These are phyloP conservation scores for Oscheius sp. DNA, from an alignment of 2,888 invertebrate genomes.

Conservation along the genomic window DNA sequence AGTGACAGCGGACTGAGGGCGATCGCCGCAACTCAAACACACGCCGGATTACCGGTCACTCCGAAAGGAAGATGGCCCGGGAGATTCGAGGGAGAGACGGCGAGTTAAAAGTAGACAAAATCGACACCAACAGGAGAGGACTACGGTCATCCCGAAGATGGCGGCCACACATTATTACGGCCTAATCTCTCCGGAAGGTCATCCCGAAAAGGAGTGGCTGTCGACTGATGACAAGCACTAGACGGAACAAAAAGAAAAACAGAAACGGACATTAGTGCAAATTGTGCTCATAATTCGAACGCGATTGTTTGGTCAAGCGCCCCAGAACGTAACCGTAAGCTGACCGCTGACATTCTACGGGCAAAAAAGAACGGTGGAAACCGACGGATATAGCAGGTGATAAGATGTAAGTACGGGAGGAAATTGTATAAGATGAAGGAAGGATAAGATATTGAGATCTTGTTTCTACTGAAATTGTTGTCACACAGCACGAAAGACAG, in stretches of 20 bases:
- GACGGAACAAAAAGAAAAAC: background rate
- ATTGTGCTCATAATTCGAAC: constrained; percentile 16
- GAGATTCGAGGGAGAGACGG: background rate
- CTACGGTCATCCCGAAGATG: background rate
- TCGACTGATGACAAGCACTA: background rate
- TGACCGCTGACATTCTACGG: background rate
- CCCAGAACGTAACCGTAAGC: background rate
- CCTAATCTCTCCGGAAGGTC: constrained; percentile 32
- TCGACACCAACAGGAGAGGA: background rate
- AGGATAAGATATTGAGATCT: no score
- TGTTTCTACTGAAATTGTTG: no score
- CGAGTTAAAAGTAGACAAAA: background rate
- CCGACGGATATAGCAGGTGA: no score
- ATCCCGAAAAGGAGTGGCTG: constrained; percentile 1
- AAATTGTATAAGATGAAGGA: no score
- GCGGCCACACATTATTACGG: constrained; percentile 34
- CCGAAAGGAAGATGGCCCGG: background rate
- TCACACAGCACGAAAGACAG: no score
- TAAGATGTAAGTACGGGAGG: no score
- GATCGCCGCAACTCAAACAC: constrained; percentile 38
- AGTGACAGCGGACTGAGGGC: constrained; percentile 23
- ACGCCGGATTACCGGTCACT: constrained; percentile 35
- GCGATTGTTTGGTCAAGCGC: background rate
- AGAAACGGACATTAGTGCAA: constrained; percentile 7
- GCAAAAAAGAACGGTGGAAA: background rate